These are phyloP conservation scores for Mustela lutreola DNA, from an alignment of 2,113 vertebrate genomes.

Conservation along the genomic window DNA sequence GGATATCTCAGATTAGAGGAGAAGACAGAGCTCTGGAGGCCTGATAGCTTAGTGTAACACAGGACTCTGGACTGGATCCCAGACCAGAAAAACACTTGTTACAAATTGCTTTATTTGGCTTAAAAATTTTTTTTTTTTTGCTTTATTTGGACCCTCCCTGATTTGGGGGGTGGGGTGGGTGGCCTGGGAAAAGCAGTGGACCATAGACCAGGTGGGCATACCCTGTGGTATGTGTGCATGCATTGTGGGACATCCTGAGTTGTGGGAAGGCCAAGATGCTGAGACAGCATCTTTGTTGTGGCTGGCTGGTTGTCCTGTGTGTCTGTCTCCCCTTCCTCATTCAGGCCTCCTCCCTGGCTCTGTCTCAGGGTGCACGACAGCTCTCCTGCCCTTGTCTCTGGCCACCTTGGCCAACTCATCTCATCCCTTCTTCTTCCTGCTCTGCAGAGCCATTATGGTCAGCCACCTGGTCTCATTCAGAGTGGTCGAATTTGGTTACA, in stretches of 20 bases:
- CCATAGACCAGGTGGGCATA: neutral
- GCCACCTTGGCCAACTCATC: neutral
- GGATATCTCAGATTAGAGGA: neutral
- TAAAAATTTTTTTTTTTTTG: neutral
- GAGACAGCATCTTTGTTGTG: neutral
- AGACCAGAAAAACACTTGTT: neutral
- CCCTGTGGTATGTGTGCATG: neutral
- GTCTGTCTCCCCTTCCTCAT: neutral
- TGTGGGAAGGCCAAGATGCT: neutral
- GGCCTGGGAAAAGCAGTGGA: neutral
- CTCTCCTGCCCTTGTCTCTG: neutral
- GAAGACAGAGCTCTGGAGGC: too few relatives aligned
- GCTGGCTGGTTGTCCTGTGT: neutral
- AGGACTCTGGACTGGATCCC: neutral
- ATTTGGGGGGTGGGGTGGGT: neutral
- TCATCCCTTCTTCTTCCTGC: neutral
- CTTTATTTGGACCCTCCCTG: neutral
- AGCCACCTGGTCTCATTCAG: neutral
- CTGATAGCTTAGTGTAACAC: neutral
- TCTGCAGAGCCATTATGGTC: neutral
- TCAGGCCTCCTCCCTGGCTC: neutral
- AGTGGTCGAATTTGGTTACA: rapidly evolving
- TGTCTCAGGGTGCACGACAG: neutral
- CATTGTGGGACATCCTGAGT: neutral
- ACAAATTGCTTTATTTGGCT: neutral